phyloP scores from a whole-genome alignment of 2,888 invertebrate species.

The Melanargia galathea region DNA sequence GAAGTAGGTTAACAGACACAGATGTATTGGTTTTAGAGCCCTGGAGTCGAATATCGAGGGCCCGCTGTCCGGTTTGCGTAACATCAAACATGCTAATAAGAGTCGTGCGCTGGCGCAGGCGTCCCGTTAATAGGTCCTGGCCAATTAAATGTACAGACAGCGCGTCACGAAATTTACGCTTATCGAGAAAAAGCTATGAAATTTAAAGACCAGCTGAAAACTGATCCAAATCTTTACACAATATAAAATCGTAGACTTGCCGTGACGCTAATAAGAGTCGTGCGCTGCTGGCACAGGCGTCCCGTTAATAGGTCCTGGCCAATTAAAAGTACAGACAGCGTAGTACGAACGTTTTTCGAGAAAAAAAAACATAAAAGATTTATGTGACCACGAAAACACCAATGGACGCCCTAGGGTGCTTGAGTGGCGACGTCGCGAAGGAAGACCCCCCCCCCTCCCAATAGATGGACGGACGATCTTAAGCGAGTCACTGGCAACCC shows the following conservation, averaged over 20 bases:
- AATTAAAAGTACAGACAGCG: conserved; percentile 40
- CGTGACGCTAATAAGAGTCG: conserved; percentile 42
- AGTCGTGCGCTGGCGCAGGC: conserved; percentile 37
- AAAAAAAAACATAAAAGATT: no score
- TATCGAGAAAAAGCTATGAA: background rate
- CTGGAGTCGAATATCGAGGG: conserved; percentile 25
- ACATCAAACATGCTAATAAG: conserved; percentile 42
- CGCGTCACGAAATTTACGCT: background rate
- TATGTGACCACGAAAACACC: no score
- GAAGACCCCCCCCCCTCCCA: no score
- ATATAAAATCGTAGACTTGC: no score
- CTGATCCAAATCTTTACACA: no score
- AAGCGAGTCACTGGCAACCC: no score
- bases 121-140: conserved; percentile 45
- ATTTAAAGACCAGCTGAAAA: background rate
- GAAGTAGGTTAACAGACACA: background rate
- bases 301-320: conserved; percentile 46
- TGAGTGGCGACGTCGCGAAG: no score
- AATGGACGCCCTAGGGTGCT: no score
- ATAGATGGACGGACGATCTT: no score
- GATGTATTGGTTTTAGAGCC: conserved; percentile 13
- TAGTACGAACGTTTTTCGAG: no score
- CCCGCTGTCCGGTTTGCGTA: conserved; percentile 36
- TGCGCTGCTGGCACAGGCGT: conserved; percentile 38
- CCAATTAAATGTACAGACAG: conserved; percentile 41